Evolutionary conservation across 2,797 vertebrate species (phyloP), one percentile per base, ranked within the genome.

Genomic region (Nannoperca obscura): DNA sequence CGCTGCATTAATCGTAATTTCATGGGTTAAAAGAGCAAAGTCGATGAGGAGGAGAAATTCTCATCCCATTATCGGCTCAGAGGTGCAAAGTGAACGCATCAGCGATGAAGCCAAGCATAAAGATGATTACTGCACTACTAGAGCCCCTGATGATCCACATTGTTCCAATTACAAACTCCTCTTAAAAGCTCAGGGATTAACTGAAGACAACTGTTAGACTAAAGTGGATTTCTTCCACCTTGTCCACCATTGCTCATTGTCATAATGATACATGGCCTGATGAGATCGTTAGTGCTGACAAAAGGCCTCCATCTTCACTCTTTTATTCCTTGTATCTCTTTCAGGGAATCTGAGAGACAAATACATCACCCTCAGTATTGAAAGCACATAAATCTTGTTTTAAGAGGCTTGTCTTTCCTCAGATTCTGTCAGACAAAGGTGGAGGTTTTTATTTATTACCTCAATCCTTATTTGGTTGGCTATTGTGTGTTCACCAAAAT

Each of bases 311-410:
- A 54, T 80, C 74, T 71, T 77, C 63, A 46, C 74, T 81, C 91
- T 88, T 95, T 94, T 93, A 94, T 94, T 94, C 91, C 77, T 88
- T 87, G 88, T 94, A 94, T 96, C 94, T 95, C 92, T 95, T 95
- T 95, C 92, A 95, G 88, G 70, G 90, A 91, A 94, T 94, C 90
- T 82, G 74, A 84, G 81, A 85, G 89, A 88, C 86, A 81, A 91
- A 94, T 94, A 83, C 88, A 93, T 94, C 93, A 94, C 88, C 80
- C 71, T 24, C 7, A 19, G 83, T 90, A 95, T 95, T 87, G 95
- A 94, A 92, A 65, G 87, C 86, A 85, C 93, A 94, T 96, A 93
- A 93, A 93, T 96, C 94, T 95, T 89, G 68, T 91, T 93, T 93
- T 93, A 93, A 92, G 91, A 90, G 83, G 85, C 86, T 89, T 92